phyloP scores from a whole-genome alignment of 2,797 vertebrate genomes.

The Okamejei kenojei region DNA sequence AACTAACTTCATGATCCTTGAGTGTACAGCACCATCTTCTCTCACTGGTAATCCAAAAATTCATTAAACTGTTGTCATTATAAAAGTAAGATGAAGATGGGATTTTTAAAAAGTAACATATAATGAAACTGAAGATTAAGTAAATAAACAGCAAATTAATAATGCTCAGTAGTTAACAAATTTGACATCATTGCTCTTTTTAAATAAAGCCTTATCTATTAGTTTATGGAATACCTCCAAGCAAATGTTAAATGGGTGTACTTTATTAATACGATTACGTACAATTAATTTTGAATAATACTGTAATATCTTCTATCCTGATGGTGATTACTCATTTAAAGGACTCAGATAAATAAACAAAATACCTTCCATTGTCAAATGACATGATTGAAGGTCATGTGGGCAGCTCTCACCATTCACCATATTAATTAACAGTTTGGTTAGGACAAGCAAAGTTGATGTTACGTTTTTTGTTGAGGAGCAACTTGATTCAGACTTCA shows the following conservation, averaged over 20 bases:
- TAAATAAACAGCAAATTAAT: background rate
- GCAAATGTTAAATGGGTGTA: background rate
- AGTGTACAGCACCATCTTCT: too few relatives aligned
- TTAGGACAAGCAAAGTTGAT: background rate
- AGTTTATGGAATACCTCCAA: background rate
- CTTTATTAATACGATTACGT: background rate
- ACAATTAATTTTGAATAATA: background rate
- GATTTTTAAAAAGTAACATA: too few relatives aligned
- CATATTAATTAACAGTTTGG: background rate
- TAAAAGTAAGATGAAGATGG: too few relatives aligned
- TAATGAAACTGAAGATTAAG: background rate
- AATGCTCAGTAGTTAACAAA: background rate
- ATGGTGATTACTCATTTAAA: background rate
- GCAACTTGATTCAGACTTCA: background rate
- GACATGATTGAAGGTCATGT: background rate
- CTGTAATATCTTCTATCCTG: background rate
- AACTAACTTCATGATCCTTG: too few relatives aligned
- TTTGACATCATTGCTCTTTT: background rate
- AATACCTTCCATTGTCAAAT: background rate
- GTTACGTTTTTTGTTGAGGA: background rate
- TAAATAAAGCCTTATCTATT: background rate
- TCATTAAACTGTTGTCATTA: too few relatives aligned
- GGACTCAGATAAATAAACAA: background rate
- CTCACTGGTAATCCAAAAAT: too few relatives aligned
- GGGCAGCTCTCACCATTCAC: too few relatives aligned